Percentiles rank a stretch among this genome's conserved stretches.
Conservation (phyloP, 1,140 invertebrate genomes). For the Anastrepha ludens region DNA sequence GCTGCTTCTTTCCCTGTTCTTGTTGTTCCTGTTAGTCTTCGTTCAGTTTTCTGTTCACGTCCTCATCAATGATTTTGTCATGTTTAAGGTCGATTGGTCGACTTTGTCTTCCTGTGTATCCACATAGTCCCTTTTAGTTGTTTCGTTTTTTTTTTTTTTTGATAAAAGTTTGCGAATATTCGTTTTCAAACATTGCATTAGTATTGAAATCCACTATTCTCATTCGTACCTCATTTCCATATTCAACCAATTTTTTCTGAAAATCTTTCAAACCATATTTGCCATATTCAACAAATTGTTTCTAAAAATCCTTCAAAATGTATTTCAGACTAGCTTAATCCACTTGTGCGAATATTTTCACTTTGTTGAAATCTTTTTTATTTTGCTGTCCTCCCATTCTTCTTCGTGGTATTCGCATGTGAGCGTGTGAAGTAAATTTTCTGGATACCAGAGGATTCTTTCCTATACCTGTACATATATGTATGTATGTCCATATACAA, state of each 20-base stretch:
- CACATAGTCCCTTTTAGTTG: no score
- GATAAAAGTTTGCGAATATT: not conserved
- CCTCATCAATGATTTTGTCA: not conserved
- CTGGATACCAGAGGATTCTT: not conserved
- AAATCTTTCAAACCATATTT: not conserved
- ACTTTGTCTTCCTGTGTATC: no score
- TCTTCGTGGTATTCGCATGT: not conserved
- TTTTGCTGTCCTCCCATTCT: not conserved
- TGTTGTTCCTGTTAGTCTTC: constrained; percentile 1
- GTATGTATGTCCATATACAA: not conserved
- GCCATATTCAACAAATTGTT: not conserved
- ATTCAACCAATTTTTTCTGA: not conserved
- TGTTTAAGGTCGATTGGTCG: constrained; percentile 20
- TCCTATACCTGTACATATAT: not conserved
- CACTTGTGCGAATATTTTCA: constrained; percentile 5
- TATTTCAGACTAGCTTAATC: not conserved
- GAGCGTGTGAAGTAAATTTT: not conserved
- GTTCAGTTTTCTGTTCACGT: not conserved
- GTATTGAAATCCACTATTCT: no score
- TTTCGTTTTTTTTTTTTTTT: not conserved
- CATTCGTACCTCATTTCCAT: no score
- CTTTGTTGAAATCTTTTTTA: not conserved
- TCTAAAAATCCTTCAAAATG: not conserved
- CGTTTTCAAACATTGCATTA: no score
- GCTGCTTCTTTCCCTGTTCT: not conserved